Base-by-base conservation (phyloP, 2,797 vertebrate genomes). In the Acipenser ruthenus region DNA sequence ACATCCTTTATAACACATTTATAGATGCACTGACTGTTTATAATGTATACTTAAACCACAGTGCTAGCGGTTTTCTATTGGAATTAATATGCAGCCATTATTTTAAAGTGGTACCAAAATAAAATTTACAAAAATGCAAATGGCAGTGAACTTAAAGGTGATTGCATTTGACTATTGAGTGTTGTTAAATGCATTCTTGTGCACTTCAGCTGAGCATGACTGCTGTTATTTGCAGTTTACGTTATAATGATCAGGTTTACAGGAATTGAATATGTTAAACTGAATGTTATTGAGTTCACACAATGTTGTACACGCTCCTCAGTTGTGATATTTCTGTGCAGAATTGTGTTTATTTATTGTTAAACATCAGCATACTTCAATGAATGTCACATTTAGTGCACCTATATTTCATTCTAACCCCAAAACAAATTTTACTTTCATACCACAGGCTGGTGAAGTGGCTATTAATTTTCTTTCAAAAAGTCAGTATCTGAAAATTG, bases 401-500 rank as follows among this genome's bases (percentile, higher is more conserved):
- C 53, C 6, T 4, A 55, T 55, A 55, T 55, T 55, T 55, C 6
- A 55, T 55, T 55, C n/a, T 10, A 55, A 55, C 53, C 53, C 9
- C 53, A 10, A 55, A 55, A 55, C 53, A 55, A 55, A 55, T 55
- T 55, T 55, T 4, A 9, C 53, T 55, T 55, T 55, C 53, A 10
- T n/a, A 55, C 53, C n/a, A 55, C 53, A 55, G 53, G n/a, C 53
- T 55, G 53, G 7, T 55, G 7, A 55, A 55, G n/a, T 55, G 53
- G 53, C 53, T 55, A 55, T 55, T 55, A 55, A 55, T 55, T 55
- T 55, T 55, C 53, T 55, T 55, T 10, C 53, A 55, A 55, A 55
- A 55, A 37, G 7, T 55, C 53, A 55, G 53, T n/a, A 55, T 55
- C n/a, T 2, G 9, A 55, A 55, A 10, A 55, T 55, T 55, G 53